Evolutionary conservation across 37 sponge, comb jelly and placozoan species (phyloP).

Genomic region (Haliclona indistincta): DNA sequence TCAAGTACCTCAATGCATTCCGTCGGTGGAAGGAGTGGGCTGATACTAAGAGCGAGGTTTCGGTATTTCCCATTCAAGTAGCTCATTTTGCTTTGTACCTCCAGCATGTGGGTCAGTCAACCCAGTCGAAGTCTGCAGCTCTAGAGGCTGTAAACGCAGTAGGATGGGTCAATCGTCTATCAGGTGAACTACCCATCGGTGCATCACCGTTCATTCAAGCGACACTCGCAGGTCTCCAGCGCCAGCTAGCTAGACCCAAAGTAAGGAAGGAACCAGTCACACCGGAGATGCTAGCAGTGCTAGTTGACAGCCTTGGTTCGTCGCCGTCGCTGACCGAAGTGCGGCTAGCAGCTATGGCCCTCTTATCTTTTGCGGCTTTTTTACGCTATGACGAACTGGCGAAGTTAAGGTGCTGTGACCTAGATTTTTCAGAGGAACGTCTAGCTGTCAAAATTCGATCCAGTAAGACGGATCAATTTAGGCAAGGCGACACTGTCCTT

Average conservation of each 20-base stretch:
- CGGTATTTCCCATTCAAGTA: background rate
- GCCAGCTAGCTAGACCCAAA: background rate
- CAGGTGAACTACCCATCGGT: constrained; percentile 6
- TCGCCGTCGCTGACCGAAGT: no score
- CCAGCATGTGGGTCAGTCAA: constrained; percentile 3
- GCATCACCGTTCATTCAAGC: background rate
- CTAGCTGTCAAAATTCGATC: background rate
- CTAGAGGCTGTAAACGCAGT: constrained; percentile 21
- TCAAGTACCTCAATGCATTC: constrained; percentile 14
- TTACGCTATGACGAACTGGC: no score
- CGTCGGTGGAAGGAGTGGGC: constrained; percentile 15
- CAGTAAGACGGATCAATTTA: background rate
- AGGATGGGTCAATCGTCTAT: constrained; percentile 10
- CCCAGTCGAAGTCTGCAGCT: constrained; percentile 17
- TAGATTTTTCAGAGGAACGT: background rate
- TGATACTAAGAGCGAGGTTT: background rate
- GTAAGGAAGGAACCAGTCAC: constrained; percentile 10
- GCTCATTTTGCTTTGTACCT: constrained; percentile 30
- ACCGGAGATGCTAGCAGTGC: background rate
- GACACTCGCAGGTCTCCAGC: background rate
- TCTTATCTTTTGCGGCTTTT: background rate
- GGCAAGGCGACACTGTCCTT: no score
- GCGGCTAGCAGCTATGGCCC: background rate
- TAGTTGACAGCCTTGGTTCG: no score
- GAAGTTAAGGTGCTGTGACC: background rate